Evolutionary conservation across 2,113 vertebrate genomes (phyloP).

Genomic region (Noctilio leporinus): DNA sequence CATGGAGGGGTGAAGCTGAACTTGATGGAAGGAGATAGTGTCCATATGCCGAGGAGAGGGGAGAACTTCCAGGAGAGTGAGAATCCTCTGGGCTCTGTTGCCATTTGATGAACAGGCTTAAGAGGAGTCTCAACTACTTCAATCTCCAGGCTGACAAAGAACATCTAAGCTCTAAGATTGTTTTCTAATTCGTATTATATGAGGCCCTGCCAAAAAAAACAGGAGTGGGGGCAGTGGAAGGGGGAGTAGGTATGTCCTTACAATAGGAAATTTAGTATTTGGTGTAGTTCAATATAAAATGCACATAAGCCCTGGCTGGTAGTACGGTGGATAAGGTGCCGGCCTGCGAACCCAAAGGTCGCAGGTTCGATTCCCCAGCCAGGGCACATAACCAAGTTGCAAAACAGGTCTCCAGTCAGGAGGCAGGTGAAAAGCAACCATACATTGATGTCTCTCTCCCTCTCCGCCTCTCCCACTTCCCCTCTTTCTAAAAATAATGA

Average conservation of each 20-base stretch:
- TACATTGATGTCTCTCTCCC: too few species aligned
- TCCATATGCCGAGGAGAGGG: neutral
- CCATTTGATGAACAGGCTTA: neutral
- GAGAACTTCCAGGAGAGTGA: neutral
- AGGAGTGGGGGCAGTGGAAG: fast-evolving
- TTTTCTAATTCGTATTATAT: neutral
- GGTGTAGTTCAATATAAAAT: neutral
- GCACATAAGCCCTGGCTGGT: too few species aligned
- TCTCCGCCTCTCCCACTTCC: too few species aligned
- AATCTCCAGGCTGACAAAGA: neutral
- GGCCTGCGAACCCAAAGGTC: too few species aligned
- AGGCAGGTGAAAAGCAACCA: too few species aligned
- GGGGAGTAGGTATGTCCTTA: neutral
- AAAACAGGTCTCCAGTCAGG: too few species aligned
- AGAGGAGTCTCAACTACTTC: neutral
- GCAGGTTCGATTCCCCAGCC: too few species aligned
- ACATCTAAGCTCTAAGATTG: neutral
- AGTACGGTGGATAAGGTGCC: too few species aligned
- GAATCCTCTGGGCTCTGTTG: neutral
- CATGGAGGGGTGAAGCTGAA: neutral
- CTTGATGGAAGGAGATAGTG: neutral
- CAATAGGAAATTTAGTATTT: neutral
- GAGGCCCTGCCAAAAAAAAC: neutral
- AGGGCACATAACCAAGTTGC: too few species aligned
- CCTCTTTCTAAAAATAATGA: too few species aligned